These are phyloP conservation scores for Sternarchorhynchus goeldii DNA, from an alignment of 2,797 vertebrate genomes.

Conservation along the genomic window DNA sequence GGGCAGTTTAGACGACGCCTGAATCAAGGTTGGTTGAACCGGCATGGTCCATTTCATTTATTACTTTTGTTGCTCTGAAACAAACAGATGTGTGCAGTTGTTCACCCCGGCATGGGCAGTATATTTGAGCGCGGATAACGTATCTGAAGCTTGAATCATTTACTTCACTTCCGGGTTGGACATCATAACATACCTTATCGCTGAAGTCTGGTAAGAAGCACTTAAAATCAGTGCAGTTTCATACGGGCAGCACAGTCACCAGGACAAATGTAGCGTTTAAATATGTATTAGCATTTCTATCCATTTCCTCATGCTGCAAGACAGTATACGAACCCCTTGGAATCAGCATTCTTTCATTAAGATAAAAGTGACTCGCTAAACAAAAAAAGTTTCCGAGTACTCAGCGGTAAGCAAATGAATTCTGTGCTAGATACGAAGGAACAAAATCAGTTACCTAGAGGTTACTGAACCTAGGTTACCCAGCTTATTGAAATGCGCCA, in stretches of 20 bases:
- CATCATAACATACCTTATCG: not conserved
- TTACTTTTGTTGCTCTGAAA: not conserved
- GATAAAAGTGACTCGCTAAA: not conserved
- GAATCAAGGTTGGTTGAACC: slow-evolving; percentile 54
- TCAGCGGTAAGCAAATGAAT: too few species aligned
- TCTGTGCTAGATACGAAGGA: too few species aligned
- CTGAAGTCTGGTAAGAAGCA: slow-evolving; percentile 41
- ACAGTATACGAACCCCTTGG: not conserved
- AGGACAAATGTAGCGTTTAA: not conserved
- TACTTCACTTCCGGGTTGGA: slow-evolving; percentile 42
- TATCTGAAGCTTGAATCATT: slow-evolving; percentile 4
- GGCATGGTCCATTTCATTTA: not conserved
- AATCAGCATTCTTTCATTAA: not conserved
- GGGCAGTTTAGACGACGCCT: not conserved
- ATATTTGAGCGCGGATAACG: slow-evolving; percentile 5
- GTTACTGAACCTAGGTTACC: too few species aligned
- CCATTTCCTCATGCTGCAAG: not conserved
- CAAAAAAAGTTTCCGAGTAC: too few species aligned
- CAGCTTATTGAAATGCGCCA: too few species aligned
- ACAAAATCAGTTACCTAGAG: too few species aligned
- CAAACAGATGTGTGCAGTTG: slow-evolving; percentile 35
- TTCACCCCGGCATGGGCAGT: slow-evolving; percentile 5
- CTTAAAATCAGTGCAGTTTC: not conserved
- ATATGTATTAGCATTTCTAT: not conserved
- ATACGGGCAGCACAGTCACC: not conserved